Base-by-base conservation (phyloP, 2,797 vertebrate species). In the Cygnus olor region DNA sequence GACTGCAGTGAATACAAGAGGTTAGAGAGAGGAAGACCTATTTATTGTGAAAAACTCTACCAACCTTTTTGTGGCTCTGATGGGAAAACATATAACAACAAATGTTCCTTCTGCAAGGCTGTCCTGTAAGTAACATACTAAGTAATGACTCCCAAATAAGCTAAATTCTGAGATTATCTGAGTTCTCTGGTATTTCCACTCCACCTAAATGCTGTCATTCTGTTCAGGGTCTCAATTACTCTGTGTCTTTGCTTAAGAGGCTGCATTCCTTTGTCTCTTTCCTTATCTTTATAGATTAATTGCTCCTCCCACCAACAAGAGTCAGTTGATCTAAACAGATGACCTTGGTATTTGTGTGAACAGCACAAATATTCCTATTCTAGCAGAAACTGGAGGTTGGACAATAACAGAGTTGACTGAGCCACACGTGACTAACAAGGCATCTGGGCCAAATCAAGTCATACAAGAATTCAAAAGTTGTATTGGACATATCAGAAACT, bases 51-150 rank as follows among this genome's bases (percentile, higher is more conserved):
- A 25, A 89, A 94, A 69, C 65, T 95, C 61, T 96, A 97, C 56
- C 82, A 96, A 15, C 97, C 97, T 44, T 96, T 97, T 45, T 98
- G 97, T 1, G 97, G 97, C 82, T 98, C 97, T 30, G 97, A 98
- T 2, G 97, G 97, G n/a, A 98, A 97, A 97, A 98, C 97, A 16
- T 98, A 97, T 53, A 96, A 94, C 57, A 98, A 98, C 85, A 63
- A 19, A 45, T 97, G 97, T 25, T 32, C 94, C 69, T 95, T 98
- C 93, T 97, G 96, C 81, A 95, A 97, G 85, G 97, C 97, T n/a
- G 95, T 96, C 14, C 95, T 94, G 97, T 98, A 96, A 98, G 96
- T 96, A 49, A 17, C 9, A 8, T 27, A n/a, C 47, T 65, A 20
- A 2, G 1, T 66, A 14, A 19, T 3, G 49, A 4, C 6, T 71